Evolutionary conservation across 2,797 vertebrate genomes (phyloP).

Genomic region (Anolis apletophallus): DNA sequence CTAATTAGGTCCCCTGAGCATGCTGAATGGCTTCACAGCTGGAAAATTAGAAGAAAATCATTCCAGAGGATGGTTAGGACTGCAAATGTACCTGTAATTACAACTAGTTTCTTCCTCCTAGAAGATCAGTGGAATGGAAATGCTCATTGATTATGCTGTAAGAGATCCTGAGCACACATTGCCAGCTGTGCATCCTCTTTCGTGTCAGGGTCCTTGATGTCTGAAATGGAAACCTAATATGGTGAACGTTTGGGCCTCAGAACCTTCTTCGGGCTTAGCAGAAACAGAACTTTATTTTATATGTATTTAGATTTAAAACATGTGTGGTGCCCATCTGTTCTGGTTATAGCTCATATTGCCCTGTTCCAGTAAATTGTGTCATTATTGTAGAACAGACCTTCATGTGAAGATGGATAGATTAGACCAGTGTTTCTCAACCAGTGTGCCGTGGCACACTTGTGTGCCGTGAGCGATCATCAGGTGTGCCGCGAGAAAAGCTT

Average conservation of each 20-base stretch:
- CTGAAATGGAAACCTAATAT: slow-evolving; percentile 1
- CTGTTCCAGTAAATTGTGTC: not conserved
- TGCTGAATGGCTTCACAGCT: slow-evolving; percentile 62
- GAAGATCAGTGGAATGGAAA: slow-evolving; percentile 41
- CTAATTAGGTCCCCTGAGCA: slow-evolving; percentile 76
- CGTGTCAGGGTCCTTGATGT: not conserved
- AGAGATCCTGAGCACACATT: slow-evolving; percentile 15
- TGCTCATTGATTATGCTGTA: slow-evolving; percentile 2
- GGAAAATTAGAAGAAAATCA: slow-evolving; percentile 61
- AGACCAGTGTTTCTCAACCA: too few relatives aligned
- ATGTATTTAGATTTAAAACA: not conserved
- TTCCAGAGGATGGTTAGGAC: slow-evolving; percentile 44
- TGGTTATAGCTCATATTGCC: not conserved
- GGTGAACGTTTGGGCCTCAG: too few relatives aligned
- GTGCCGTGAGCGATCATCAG: too few relatives aligned
- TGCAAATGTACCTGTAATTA: slow-evolving; percentile 66
- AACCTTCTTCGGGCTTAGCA: not conserved
- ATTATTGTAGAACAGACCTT: not conserved
- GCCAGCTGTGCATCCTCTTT: slow-evolving; percentile 19
- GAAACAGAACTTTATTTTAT: not conserved
- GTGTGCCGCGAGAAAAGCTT: too few relatives aligned
- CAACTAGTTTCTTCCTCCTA: slow-evolving; percentile 25
- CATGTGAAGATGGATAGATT: not conserved
- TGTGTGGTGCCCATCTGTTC: not conserved
- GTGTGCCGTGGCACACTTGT: too few relatives aligned